Percentiles rank a stretch among this genome's conserved stretches.
Conservation (phyloP, 2,797 vertebrate genomes). For the Rhinoraja longicauda region DNA sequence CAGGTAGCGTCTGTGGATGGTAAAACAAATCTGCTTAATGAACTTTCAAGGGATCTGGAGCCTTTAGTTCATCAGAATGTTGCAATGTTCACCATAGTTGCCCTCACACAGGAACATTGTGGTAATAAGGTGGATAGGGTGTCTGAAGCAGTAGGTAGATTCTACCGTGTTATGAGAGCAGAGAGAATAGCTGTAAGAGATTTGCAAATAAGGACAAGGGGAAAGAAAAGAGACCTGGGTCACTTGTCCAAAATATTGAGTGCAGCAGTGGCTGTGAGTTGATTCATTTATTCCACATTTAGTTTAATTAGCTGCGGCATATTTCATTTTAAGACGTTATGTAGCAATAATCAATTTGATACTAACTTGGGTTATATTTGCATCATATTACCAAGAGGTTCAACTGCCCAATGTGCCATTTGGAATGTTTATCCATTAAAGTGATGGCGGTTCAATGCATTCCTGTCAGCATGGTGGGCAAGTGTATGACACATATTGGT, state of each 20-base stretch:
- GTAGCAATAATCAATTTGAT: neutral
- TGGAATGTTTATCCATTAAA: neutral
- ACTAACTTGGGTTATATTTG: neutral
- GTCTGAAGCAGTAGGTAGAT: neutral
- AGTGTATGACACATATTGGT: neutral
- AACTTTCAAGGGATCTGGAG: neutral
- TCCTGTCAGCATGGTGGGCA: neutral
- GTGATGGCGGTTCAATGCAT: neutral
- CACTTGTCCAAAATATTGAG: no score
- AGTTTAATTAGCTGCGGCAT: no score
- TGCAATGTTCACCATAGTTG: neutral
- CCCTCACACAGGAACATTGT: neutral
- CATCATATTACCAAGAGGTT: neutral
- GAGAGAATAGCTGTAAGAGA: neutral
- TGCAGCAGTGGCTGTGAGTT: no score
- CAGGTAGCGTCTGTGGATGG: neutral
- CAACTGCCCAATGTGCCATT: neutral
- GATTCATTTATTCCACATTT: no score
- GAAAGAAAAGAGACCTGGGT: no score
- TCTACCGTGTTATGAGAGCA: neutral
- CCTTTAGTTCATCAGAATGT: neutral
- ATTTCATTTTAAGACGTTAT: neutral
- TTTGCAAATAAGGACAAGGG: neutral
- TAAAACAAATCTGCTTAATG: neutral
- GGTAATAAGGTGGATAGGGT: neutral